Base-by-base conservation (phyloP, 2,797 vertebrate species). In the Hephaestus fuliginosus region DNA sequence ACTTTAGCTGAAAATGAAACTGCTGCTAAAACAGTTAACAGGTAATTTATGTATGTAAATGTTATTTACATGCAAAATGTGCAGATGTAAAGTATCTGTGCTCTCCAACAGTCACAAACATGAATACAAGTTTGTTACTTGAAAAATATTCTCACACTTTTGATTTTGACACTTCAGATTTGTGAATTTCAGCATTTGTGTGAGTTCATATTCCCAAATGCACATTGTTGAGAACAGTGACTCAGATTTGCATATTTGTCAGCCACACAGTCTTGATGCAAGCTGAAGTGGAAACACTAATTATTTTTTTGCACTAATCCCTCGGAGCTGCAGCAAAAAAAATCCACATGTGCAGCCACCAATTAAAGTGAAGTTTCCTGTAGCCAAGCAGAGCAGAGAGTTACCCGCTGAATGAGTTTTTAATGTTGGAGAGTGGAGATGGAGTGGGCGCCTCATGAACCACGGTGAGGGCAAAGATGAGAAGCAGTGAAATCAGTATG, bases 281-380 rank as follows among this genome's bases (percentile, higher is more conserved):
- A 57, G 52, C 63, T 69, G 73, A 74, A 56, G 70, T 64, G 36
- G 64, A 84, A 76, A 66, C 55, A 60, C 53, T 70, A 74, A 64
- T 87, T 82, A 68, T 82, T 51, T 71, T 75, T 56, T 65, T 39
- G n/a, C 53, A 20, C 18, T 80, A 75, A 80, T 87, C 67, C 80
- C 62, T 18, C 6, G 5, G 39, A 80, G 76, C 69, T 74, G 61
- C 57, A 56, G 57, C 62, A 25, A 25, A 25, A 62, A 3, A 70
- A 33, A 44, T 43, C 56, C 70, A 56, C 52, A 69, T 1, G 17
- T 46, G 68, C 71, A 58, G 66, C 30, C 17, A 48, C 64, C 69
- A 82, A 75, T 80, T 73, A 63, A 44, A 33, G 30, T 17, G 12
- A 61, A 68, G 25, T 48, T 68, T 20, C 4, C 68, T 65, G 53